Evolutionary conservation across 92 coral and sea anemone species (phyloP).

Genomic region (Zoanthus gigantus): DNA sequence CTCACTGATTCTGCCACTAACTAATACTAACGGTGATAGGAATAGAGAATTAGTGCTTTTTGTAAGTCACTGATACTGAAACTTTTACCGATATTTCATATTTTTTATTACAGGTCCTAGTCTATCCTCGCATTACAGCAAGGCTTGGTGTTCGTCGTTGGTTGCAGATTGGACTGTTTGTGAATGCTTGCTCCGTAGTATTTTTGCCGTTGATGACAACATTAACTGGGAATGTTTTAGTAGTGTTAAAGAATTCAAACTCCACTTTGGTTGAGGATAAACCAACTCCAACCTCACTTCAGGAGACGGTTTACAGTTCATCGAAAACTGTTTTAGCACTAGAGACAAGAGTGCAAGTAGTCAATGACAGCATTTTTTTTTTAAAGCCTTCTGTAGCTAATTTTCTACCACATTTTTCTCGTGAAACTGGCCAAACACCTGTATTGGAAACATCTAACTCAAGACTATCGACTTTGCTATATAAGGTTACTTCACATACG

Average conservation of each 20-base stretch:
- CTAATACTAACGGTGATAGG: too few relatives aligned
- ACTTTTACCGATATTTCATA: too few relatives aligned
- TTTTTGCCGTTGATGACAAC: conserved; percentile 31
- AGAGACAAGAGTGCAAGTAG: background rate
- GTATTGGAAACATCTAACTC: background rate
- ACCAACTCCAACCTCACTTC: background rate
- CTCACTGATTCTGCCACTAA: too few relatives aligned
- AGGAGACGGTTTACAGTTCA: background rate
- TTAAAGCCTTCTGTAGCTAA: background rate
- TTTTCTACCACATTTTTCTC: background rate
- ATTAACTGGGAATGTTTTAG: conserved; percentile 22
- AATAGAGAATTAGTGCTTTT: too few relatives aligned
- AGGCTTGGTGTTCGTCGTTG: conserved; percentile 24
- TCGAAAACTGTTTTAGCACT: background rate
- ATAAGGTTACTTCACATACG: background rate
- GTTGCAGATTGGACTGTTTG: background rate
- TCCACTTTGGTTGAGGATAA: background rate
- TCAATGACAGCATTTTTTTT: background rate
- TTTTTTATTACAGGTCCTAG: conserved; percentile 11
- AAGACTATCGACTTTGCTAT: background rate
- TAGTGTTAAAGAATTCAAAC: conserved; percentile 6
- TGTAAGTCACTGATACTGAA: too few relatives aligned
- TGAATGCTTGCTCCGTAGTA: background rate
- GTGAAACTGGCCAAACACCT: background rate
- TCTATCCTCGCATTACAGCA: conserved; percentile 33